Base-by-base conservation (phyloP, 2,797 vertebrate species). In the Danio albolineatus region DNA sequence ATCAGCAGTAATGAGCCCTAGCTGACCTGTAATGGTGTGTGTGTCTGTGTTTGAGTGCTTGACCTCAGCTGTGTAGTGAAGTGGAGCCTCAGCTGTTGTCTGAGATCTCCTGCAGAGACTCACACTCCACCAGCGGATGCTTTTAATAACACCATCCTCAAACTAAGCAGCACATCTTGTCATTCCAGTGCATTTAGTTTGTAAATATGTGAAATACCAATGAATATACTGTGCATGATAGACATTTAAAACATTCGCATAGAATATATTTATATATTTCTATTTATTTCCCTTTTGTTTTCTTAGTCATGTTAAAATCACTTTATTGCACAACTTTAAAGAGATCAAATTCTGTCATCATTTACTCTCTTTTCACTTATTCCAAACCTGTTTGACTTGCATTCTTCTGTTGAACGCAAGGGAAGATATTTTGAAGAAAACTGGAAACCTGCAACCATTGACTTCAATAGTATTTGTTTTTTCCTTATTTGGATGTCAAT, bases 1-100 rank as follows among this genome's bases (percentile, higher is more conserved):
- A 90, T 92, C 85, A 86, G 2, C 74, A 74, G 16, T 79, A 90
- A 89, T 3, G 66, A 89, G 72, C 65, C 69, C 65, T 54, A 72
- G 81, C 73, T 84, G 77, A 44, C 82, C 1, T 73, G 83, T 60
- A 28, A 80, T n/a, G 7, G 75, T 83, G 21, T 48, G 87, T 73
- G 70, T 60, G 61, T 53, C 10, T 56, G 74, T 62, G 78, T 81
- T 28, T 28, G 75, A 59, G 48, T 60, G 80, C 61, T 41, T 75
- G 73, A 64, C 46, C 73, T 64, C 57, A 2, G 73, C 21, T 28
- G 36, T 76, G 49, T 56, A 54, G 51, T 77, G 51, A 57, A 36
- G 19, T 54, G 17, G 17, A 78, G 46, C 19, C 36, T 5, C 69
- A 79, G 67, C 77, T 72, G 77, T 72, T 41, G 19, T 64, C 67